Percentiles rank a stretch among this genome's conserved stretches.
Evolutionary conservation across 2,797 vertebrate species (phyloP).

Genomic region (Myiothlypis chrysogaster): DNA sequence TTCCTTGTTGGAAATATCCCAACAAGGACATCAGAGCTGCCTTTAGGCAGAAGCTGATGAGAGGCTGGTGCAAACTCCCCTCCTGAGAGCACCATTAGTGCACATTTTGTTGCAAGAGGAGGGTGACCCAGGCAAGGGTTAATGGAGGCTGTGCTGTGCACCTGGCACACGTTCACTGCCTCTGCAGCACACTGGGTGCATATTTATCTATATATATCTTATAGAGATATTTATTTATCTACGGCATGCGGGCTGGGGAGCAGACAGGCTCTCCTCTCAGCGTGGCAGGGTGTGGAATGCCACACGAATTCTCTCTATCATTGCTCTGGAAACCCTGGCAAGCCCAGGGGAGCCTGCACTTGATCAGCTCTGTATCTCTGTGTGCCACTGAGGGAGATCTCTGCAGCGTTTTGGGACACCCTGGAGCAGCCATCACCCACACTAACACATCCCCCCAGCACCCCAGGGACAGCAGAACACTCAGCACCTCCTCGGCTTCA

Average conservation of each 20-base stretch:
- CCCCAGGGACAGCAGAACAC: rapidly evolving
- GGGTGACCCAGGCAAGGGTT: not conserved
- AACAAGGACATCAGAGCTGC: not conserved
- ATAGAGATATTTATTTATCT: slow-evolving; percentile 18
- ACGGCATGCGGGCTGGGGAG: not conserved
- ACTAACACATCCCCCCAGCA: not conserved
- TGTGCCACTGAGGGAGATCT: not conserved
- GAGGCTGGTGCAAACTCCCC: not conserved
- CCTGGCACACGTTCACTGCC: not conserved
- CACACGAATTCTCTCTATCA: not conserved
- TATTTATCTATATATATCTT: not conserved
- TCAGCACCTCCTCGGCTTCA: not conserved
- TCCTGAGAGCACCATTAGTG: not conserved
- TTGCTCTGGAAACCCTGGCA: slow-evolving; percentile 20
- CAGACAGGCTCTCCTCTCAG: slow-evolving; percentile 11
- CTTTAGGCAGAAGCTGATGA: not conserved
- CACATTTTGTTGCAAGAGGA: not conserved
- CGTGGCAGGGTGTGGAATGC: slow-evolving; percentile 8
- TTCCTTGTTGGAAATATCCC: not conserved
- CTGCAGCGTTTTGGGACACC: not conserved
- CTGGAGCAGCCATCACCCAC: not conserved
- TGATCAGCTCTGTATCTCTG: not conserved
- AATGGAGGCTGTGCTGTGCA: not conserved
- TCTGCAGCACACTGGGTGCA: not conserved
- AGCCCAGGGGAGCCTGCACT: not conserved